Conservation (phyloP, 2,113 vertebrate species). For the Willisornis vidua region DNA sequence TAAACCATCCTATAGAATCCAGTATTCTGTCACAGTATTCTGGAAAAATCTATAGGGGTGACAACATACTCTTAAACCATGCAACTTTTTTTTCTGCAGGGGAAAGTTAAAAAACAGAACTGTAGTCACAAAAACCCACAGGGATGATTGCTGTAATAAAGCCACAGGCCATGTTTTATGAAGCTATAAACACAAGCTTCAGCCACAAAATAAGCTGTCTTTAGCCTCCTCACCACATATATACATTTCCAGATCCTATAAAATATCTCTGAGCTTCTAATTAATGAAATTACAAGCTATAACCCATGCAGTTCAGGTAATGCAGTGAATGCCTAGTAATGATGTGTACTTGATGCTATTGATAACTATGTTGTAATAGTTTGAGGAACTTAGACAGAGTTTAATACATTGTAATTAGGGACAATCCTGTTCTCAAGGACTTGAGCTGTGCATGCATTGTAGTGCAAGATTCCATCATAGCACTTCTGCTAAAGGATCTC, state of each 20-base stretch:
- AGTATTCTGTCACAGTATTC: background rate
- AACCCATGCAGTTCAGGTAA: background rate
- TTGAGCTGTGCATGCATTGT: background rate
- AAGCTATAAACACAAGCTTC: background rate
- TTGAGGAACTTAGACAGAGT: background rate
- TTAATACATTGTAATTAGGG: background rate
- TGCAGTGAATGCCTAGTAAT: background rate
- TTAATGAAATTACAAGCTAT: background rate
- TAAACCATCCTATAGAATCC: background rate
- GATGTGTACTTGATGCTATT: background rate
- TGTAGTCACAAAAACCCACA: background rate
- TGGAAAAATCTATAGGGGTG: background rate
- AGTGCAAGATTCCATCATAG: background rate
- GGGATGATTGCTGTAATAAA: background rate
- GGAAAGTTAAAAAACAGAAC: background rate
- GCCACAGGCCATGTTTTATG: conserved; percentile 12
- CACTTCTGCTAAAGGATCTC: background rate
- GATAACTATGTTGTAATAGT: background rate
- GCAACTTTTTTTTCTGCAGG: background rate
- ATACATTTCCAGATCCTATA: background rate
- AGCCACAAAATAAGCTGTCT: background rate
- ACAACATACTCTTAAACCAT: background rate
- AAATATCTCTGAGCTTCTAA: background rate
- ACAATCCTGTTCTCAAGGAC: background rate
- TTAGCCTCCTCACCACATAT: background rate